phyloP scores from a whole-genome alignment of 2,888 invertebrate genomes.

The Agrypnus murinus region DNA sequence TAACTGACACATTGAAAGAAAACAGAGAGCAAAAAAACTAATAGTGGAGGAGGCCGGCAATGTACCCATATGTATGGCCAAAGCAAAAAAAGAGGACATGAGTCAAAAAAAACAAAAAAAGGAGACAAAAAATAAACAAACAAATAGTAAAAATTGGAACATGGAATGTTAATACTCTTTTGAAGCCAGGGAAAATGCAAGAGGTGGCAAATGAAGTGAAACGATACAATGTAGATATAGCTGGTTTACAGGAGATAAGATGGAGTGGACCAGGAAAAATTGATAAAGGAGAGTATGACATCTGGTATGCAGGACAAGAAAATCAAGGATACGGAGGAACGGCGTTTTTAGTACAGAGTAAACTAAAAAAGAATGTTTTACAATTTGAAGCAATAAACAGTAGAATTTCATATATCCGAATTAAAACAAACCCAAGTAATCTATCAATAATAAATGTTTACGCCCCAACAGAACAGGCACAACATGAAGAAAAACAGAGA shows the following conservation, averaged over 20 bases:
- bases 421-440: slow-evolving; percentile 6
- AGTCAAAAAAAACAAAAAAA: slow-evolving; percentile 24
- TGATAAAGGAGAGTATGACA: too few relatives aligned
- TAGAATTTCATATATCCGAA: slow-evolving; percentile 15
- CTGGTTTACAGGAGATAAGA: too few relatives aligned
- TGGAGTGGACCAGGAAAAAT: neutral
- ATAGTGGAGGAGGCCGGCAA: slow-evolving; percentile 14
- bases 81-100: slow-evolving; percentile 15
- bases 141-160: slow-evolving; percentile 8
- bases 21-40: slow-evolving; percentile 24
- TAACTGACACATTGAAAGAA: slow-evolving; percentile 10
- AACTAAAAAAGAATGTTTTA: slow-evolving; percentile 22
- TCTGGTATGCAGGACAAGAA: slow-evolving; percentile 10
- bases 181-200: slow-evolving; percentile 16
- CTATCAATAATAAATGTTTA: neutral
- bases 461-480: neutral
- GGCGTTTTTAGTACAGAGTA: slow-evolving; percentile 17
- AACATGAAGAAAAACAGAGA: neutral
- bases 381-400: slow-evolving; percentile 8
- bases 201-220: slow-evolving; percentile 10
- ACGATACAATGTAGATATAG: slow-evolving; percentile 15
- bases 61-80: neutral
- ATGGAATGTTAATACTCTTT: slow-evolving; percentile 20
- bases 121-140: slow-evolving; percentile 18
- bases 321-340: slow-evolving; percentile 23